A percentile compares a stretch with the other conserved stretches of the same genome.
Conservation (phyloP, 2,888 invertebrate species). For the Cantharis rustica region DNA sequence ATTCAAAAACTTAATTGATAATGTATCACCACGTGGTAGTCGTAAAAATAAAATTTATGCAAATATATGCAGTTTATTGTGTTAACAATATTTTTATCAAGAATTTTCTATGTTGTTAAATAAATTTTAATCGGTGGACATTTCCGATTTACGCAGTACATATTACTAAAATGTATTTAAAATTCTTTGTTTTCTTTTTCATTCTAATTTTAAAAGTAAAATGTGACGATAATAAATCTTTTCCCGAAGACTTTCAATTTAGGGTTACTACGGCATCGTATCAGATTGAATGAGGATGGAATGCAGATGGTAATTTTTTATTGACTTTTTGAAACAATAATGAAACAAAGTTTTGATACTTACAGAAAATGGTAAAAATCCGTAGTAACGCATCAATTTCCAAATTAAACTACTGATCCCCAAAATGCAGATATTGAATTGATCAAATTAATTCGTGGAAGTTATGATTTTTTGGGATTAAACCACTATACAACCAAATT, state of each 20-base stretch:
- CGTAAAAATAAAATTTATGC: no score
- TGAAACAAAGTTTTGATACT: not conserved
- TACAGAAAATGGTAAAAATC: constrained; percentile 56
- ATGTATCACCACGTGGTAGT: not conserved
- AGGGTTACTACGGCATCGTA: constrained; percentile 50
- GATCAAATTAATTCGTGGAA: constrained; percentile 56
- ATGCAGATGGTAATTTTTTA: constrained; percentile 28
- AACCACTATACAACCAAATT: constrained; percentile 66
- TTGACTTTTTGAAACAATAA: not conserved
- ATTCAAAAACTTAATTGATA: not conserved
- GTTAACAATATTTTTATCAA: not conserved
- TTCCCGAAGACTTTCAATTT: constrained; percentile 45
- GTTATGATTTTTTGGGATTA: constrained; percentile 68
- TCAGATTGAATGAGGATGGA: constrained; percentile 44
- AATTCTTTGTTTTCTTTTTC: not conserved
- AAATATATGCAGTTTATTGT: not conserved
- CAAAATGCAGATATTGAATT: constrained; percentile 43
- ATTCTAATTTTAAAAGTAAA: not conserved
- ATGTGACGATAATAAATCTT: constrained; percentile 1
- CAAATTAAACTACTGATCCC: constrained; percentile 40
- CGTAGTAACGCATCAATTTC: constrained; percentile 51
- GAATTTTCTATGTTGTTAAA: not conserved
- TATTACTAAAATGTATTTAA: not conserved
- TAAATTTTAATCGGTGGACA: not conserved
- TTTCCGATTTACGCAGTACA: no score